A percentile compares a stretch with the other conserved stretches of the same genome.
Conservation (phyloP, 2,797 vertebrate genomes). For the Melanotaenia nigrans region DNA sequence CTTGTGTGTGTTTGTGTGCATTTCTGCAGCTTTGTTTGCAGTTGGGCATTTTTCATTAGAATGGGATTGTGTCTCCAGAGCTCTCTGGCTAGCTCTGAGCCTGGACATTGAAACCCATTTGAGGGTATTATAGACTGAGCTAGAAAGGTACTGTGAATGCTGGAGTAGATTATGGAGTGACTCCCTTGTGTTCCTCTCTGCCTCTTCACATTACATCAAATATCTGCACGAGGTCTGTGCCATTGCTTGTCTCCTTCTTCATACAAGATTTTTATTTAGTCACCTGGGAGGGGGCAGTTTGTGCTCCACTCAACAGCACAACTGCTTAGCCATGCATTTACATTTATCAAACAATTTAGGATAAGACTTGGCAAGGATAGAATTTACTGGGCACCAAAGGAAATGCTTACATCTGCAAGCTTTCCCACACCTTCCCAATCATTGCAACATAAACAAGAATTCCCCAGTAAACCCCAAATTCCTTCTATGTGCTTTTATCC, state of each 20-base stretch:
- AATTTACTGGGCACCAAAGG: constrained; percentile 29
- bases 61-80: constrained; percentile 66
- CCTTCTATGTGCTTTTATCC: constrained; percentile 28
- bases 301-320: constrained; percentile 15
- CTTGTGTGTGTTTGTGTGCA: constrained; percentile 23
- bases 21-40: constrained; percentile 49
- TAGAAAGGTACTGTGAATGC: constrained; percentile 69
- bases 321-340: constrained; percentile 43
- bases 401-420: constrained; percentile 28
- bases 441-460: constrained; percentile 45
- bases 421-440: constrained; percentile 8
- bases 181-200: constrained; percentile 63
- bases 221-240: constrained; percentile 59
- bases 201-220: constrained; percentile 72
- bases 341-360: constrained; percentile 58
- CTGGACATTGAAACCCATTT: constrained; percentile 70
- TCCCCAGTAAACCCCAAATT: constrained; percentile 33
- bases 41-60: constrained; percentile 63
- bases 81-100: constrained; percentile 56
- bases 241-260: constrained; percentile 61
- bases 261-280: constrained; percentile 66
- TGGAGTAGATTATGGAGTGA: constrained; percentile 75
- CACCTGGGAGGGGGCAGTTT: constrained; percentile 53
- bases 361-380: constrained; percentile 31
- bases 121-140: constrained; percentile 68